These are phyloP conservation scores for Sebastes umbrosus DNA, from an alignment of 2,797 vertebrate species.

Conservation along the genomic window DNA sequence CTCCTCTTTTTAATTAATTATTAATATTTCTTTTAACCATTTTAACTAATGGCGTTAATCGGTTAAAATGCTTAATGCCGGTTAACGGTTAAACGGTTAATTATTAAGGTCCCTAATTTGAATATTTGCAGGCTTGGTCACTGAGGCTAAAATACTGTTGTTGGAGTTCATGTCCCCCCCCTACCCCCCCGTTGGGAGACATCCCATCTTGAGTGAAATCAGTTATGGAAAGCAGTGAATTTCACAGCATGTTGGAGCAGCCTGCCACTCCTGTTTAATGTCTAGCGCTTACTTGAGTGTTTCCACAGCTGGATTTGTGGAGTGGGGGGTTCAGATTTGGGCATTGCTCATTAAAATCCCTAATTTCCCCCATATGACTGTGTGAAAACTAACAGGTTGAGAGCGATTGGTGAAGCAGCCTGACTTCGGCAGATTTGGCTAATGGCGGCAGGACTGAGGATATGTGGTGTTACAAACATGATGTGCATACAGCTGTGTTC, in stretches of 20 bases:
- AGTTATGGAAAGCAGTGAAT: not conserved
- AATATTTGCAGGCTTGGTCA: not conserved
- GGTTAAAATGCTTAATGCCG: too few species aligned
- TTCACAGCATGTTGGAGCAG: not conserved
- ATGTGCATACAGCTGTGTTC: not conserved
- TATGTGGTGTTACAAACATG: not conserved
- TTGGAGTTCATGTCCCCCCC: not conserved
- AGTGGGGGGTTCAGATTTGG: not conserved
- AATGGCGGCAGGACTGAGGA: not conserved
- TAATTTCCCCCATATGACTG: conserved; percentile 16
- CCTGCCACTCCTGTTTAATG: not conserved
- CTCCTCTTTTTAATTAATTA: too few species aligned
- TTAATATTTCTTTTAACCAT: too few species aligned
- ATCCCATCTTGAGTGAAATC: not conserved
- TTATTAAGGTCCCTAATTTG: not conserved
- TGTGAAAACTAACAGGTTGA: conserved; percentile 34
- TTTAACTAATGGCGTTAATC: too few species aligned
- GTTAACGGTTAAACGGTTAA: too few species aligned
- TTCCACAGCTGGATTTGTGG: conserved; percentile 1
- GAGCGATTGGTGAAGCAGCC: conserved; percentile 21
- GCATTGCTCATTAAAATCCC: not conserved
- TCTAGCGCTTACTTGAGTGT: not conserved
- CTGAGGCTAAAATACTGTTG: not conserved
- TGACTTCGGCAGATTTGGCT: not conserved
- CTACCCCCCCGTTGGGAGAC: not conserved